Conservation (phyloP, 2,797 vertebrate species). For the Cyprinodon diabolis region DNA sequence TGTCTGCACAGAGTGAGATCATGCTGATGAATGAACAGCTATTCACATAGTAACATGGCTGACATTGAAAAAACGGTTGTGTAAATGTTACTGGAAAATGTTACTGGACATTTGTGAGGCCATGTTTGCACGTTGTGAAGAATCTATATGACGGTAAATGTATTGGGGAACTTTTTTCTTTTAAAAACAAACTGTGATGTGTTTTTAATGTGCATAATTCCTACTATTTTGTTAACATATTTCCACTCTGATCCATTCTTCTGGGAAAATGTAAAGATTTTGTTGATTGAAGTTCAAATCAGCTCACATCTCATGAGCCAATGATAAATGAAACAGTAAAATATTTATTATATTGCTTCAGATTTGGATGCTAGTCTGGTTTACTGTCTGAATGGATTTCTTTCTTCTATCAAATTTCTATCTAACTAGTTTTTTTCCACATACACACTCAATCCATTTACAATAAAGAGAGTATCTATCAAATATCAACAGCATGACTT, state of each 20-base stretch:
- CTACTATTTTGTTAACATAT: not conserved
- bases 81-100: conserved; percentile 29
- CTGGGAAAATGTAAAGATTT: conserved; percentile 17
- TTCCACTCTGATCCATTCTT: not conserved
- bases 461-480: not conserved
- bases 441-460: not conserved
- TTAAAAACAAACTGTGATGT: not conserved
- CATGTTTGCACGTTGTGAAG: not conserved
- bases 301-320: not conserved
- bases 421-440: not conserved
- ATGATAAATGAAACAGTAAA: not conserved
- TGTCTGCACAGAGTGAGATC: not conserved
- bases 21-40: not conserved
- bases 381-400: not conserved
- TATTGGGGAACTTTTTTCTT: conserved; percentile 22
- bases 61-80: not conserved
- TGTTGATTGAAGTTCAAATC: conserved; percentile 23
- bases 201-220: not conserved
- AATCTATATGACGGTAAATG: not conserved
- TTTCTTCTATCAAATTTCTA: not conserved
- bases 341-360: not conserved
- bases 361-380: not conserved
- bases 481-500: not conserved
- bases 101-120: conserved; percentile 9
- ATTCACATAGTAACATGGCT: conserved; percentile 10